These are phyloP conservation scores for Shinisaurus crocodilurus DNA, from an alignment of 2,113 vertebrate genomes.

Conservation along the genomic window DNA sequence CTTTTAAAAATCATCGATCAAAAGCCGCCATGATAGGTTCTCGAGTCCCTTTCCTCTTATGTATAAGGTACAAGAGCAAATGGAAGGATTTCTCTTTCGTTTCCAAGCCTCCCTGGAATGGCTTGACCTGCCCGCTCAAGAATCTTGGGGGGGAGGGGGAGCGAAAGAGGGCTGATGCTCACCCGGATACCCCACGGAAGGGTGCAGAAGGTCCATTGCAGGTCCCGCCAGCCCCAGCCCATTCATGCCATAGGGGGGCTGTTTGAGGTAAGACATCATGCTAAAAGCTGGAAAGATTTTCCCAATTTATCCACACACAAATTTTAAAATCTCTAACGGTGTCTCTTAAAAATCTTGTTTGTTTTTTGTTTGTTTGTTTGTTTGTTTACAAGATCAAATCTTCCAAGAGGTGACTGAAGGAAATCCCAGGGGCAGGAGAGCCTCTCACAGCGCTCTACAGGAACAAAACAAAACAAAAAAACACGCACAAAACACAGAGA, in stretches of 20 bases:
- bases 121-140: background rate
- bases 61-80: background rate
- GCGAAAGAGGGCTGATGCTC: constrained; percentile 43
- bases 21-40: background rate
- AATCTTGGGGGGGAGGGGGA: background rate
- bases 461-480: constrained; percentile 20
- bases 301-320: constrained; percentile 74
- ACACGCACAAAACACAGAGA: background rate
- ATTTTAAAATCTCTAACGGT: background rate
- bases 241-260: constrained; percentile 98
- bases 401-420: constrained; percentile 8
- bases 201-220: constrained; percentile 95
- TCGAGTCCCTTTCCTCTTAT: background rate
- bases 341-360: background rate
- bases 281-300: constrained; percentile 86
- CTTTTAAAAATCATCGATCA: background rate
- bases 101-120: background rate
- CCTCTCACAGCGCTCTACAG: constrained; percentile 54
- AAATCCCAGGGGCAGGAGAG: constrained; percentile 74
- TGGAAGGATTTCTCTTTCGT: background rate
- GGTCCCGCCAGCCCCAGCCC: constrained; percentile 96
- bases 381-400: background rate
- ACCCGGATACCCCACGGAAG: constrained; percentile 97
- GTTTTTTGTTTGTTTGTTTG: too few species aligned
- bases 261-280: constrained; percentile 99